Percentiles rank a stretch among this genome's conserved stretches.
Evolutionary conservation across 2,113 vertebrate genomes (phyloP).

Genomic region (Pogonocichla stellata): DNA sequence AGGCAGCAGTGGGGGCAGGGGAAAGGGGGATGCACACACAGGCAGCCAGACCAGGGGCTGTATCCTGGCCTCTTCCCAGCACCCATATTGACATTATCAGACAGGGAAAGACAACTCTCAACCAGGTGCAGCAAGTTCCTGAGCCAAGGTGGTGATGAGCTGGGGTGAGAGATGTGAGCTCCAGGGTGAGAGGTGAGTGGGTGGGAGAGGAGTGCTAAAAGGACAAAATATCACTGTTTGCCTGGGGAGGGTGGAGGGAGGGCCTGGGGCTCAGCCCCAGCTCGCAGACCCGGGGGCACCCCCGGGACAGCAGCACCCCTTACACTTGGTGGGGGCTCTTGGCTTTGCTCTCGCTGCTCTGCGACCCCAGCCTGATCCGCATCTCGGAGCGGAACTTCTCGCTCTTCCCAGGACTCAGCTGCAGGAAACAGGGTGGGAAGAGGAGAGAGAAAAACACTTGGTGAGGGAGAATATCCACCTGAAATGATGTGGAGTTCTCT

Average conservation of each 20-base stretch:
- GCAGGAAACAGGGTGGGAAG: background rate
- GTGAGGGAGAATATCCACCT: fast-evolving
- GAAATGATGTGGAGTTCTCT: fast-evolving
- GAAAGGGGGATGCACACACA: background rate
- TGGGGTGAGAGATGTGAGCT: background rate
- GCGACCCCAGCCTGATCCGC: background rate
- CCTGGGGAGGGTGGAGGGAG: background rate
- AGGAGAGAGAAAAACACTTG: fast-evolving
- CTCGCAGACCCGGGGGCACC: fast-evolving
- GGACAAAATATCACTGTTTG: background rate
- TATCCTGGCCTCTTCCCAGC: background rate
- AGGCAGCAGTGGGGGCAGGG: background rate
- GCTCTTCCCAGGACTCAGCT: background rate
- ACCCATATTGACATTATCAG: background rate
- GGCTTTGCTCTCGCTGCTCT: background rate
- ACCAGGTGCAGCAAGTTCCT: background rate
- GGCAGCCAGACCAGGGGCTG: fast-evolving
- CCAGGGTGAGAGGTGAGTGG: background rate
- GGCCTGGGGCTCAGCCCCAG: background rate
- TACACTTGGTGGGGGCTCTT: slow-evolving; percentile 46
- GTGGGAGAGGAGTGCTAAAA: background rate
- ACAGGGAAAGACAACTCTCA: background rate
- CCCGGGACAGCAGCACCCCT: background rate
- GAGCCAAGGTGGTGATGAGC: background rate
- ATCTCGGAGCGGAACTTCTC: background rate